Conservation (phyloP, 1,140 invertebrate species). For the Nebria ingens region DNA sequence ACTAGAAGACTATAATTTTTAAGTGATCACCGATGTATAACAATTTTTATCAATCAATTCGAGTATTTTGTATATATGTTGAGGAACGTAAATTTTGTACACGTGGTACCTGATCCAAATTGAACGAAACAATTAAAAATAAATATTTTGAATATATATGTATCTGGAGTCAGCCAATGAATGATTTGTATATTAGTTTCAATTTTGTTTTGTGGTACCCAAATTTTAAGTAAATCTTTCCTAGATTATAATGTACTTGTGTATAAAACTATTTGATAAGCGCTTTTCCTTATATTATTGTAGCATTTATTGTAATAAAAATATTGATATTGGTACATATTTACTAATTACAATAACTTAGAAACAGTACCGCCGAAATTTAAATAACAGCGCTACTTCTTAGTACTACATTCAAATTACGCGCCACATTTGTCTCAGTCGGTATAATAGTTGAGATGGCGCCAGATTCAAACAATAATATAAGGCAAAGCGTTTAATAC, state of each 20-base stretch:
- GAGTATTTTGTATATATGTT: too few species aligned
- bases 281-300: conserved; percentile 5
- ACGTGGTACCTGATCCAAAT: conserved; percentile 2
- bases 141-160: too few species aligned
- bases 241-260: background rate
- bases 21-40: too few species aligned
- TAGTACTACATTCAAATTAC: background rate
- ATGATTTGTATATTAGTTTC: too few species aligned
- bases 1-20: too few species aligned
- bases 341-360: background rate
- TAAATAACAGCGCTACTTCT: background rate
- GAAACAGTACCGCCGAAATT: background rate
- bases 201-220: too few species aligned
- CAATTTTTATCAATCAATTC: too few species aligned
- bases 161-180: too few species aligned
- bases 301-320: conserved; percentile 6
- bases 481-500: background rate
- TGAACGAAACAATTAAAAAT: background rate
- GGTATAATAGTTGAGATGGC: background rate
- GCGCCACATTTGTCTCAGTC: background rate
- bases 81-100: too few species aligned
- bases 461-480: background rate
- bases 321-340: background rate
- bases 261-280: background rate
- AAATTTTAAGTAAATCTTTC: too few species aligned